Evolutionary conservation across 1,140 invertebrate species (phyloP), one percentile per base, ranked within the genome.

Genomic region (Dryas iulia): DNA sequence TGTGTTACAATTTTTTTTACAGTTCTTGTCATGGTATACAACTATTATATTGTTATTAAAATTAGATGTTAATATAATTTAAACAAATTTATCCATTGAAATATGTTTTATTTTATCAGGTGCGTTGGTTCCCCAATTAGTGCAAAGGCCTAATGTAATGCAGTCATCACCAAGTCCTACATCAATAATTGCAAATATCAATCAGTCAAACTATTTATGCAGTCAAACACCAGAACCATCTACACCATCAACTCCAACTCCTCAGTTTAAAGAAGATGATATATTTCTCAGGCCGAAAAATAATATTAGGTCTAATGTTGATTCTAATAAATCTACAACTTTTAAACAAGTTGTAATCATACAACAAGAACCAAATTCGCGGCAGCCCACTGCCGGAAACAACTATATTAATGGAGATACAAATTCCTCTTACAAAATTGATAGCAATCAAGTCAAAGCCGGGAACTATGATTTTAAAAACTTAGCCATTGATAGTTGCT

Each of bases 161-260:
- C 81, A 87, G 59, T 90, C 88, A 1, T 91, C 91, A 21, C 90
- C 91, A 0, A 92, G 90, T 65, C 90, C 90, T 3, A 92, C 83
- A 5, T 88, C 89, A 24, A 87, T 92, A 62, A 92, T 92, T 39
- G 71, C 77, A 24, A 88, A 81, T 73, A 89, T 92, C 66, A 92
- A 92, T 65, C 90, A 92, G 26, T 90, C 90, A 0, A 91, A 85
- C 60, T 92, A 83, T 73, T 74, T 91, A 58, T 92, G 89, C 72
- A 89, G 81, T 63, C 78, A 86, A 67, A 74, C 79, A 8, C 62
- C 81, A 5, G 85, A 84, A 0, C 23, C 71, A 0, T 71, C 74
- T 35, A 26, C 69, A 47, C 53, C 64, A 59, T 56, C 72, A 52
- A 73, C 56, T 25, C 59, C 30, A 53, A 66, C 71, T 57, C 35